Percentiles rank a stretch among this genome's conserved stretches.
Conservation (phyloP, 1,140 invertebrate genomes). For the Orchestia grillus region DNA sequence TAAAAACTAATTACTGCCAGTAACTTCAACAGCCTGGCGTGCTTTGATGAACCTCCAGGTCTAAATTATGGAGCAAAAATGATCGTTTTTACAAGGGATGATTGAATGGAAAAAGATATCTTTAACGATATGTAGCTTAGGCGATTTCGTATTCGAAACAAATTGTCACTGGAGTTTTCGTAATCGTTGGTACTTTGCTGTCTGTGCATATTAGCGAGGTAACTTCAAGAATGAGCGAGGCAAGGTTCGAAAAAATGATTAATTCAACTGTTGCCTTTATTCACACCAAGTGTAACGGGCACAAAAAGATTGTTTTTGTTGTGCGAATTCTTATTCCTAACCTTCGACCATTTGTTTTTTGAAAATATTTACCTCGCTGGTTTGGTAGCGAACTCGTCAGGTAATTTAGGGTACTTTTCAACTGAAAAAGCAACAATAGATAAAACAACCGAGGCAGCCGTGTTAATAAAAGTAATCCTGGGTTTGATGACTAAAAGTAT, state of each 20-base stretch:
- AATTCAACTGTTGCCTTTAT: not conserved
- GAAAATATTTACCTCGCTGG: no score
- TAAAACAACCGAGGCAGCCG: no score
- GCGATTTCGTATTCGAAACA: not conserved
- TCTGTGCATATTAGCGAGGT: not conserved
- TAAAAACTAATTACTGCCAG: slow-evolving; percentile 33
- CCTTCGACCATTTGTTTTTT: no score
- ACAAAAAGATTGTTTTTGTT: not conserved
- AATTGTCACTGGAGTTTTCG: not conserved
- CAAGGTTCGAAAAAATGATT: not conserved
- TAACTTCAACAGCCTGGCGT: slow-evolving; percentile 12
- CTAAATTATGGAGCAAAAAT: not conserved
- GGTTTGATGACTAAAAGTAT: no score
- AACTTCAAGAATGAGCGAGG: not conserved
- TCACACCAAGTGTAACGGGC: not conserved
- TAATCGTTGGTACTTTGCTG: not conserved
- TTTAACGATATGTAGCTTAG: not conserved
- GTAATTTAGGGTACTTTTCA: no score
- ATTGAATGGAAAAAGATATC: not conserved
- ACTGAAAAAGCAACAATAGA: no score
- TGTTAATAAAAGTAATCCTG: no score
- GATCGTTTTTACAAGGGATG: not conserved
- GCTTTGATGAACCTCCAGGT: slow-evolving; percentile 21
- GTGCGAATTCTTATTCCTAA: not conserved
- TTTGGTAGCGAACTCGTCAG: no score